phyloP scores from a whole-genome alignment of 2,797 vertebrate genomes.

The Eospalax fontanierii region DNA sequence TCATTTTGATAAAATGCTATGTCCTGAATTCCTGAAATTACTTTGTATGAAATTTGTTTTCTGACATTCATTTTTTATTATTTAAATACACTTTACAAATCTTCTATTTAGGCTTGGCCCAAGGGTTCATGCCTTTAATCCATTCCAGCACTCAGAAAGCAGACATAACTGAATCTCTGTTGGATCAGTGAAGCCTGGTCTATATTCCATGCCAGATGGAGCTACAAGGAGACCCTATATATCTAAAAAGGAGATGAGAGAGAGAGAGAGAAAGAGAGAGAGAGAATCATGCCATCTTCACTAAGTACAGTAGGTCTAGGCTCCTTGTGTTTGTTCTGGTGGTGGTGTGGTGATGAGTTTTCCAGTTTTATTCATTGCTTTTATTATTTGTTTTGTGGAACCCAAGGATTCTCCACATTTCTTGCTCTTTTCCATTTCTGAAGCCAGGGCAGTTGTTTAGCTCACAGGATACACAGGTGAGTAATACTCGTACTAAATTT shows the following conservation, averaged over 20 bases:
- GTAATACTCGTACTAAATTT: too few species aligned
- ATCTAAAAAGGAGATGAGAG: too few species aligned
- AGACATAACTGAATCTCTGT: too few species aligned
- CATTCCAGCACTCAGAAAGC: too few species aligned
- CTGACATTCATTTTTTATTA: constrained; percentile 5
- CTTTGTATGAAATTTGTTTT: neutral
- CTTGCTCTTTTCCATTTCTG: neutral
- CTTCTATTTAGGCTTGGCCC: too few species aligned
- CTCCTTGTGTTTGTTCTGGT: neutral
- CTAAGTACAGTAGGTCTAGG: neutral
- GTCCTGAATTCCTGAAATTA: constrained; percentile 29
- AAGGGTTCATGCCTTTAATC: too few species aligned
- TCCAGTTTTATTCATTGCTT: neutral
- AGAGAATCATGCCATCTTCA: neutral
- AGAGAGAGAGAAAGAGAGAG: too few species aligned
- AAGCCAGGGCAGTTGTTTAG: too few species aligned
- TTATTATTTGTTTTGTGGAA: neutral
- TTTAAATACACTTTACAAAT: neutral
- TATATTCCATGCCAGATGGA: too few species aligned
- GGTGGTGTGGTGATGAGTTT: neutral
- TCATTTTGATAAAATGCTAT: neutral
- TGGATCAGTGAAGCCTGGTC: too few species aligned
- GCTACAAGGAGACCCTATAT: too few species aligned
- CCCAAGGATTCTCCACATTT: neutral
- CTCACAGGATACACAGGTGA: too few species aligned